phyloP scores from a whole-genome alignment of 2,888 invertebrate genomes.

The Drosophila barbarae region DNA sequence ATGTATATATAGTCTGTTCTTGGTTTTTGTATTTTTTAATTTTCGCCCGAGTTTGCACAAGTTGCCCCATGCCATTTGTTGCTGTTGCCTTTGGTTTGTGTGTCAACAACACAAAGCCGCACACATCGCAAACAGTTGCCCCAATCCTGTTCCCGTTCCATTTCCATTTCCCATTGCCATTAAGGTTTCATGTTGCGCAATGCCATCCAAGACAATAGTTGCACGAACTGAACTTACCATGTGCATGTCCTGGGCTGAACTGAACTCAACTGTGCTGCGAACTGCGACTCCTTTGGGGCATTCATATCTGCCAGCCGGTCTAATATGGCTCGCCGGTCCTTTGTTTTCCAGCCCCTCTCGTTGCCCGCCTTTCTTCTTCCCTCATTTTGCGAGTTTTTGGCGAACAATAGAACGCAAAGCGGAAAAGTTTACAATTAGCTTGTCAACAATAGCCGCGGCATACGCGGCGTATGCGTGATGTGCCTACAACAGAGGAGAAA shows the following conservation, averaged over 20 bases:
- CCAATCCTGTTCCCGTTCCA: constrained; percentile 11
- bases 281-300: constrained; percentile 33
- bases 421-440: constrained; percentile 68
- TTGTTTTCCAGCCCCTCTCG: constrained; percentile 34
- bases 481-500: neutral
- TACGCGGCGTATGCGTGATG: constrained; percentile 55
- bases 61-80: constrained; percentile 41
- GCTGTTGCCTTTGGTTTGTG: constrained; percentile 36
- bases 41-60: constrained; percentile 43
- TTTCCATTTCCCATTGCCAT: constrained; percentile 13
- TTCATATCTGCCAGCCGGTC: constrained; percentile 48
- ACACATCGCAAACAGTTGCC: constrained; percentile 52
- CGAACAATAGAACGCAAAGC: constrained; percentile 43
- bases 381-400: constrained; percentile 19
- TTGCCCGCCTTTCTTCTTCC: neutral
- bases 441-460: constrained; percentile 53
- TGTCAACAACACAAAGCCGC: constrained; percentile 53
- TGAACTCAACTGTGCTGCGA: constrained; percentile 14
- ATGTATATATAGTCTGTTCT: constrained; percentile 1
- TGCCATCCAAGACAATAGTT: constrained; percentile 52
- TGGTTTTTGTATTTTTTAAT: constrained; percentile 36
- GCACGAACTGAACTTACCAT: constrained; percentile 49
- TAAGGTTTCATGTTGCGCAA: constrained; percentile 44
- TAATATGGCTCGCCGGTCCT: constrained; percentile 42
- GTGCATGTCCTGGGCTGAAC: constrained; percentile 27